Base-by-base conservation (phyloP, 2,797 vertebrate species). In the Melanotaenia nigrans region DNA sequence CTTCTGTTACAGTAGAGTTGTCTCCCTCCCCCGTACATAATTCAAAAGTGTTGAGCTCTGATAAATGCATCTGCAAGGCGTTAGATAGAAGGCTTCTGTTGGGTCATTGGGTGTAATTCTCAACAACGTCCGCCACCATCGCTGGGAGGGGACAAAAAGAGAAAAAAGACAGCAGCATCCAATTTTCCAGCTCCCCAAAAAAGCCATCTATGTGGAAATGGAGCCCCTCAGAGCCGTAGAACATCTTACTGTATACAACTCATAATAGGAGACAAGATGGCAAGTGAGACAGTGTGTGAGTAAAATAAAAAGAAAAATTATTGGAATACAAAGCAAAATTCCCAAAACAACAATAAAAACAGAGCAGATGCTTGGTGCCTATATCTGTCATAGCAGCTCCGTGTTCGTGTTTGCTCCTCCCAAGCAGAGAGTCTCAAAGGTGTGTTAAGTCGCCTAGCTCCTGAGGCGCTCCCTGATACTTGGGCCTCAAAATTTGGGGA, bases 191-290 rank as follows among this genome's bases (percentile, higher is more conserved):
- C 78, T 73, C 63, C 62, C 57, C 35, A 60, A 24, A 77, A 91
- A 92, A 88, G 71, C 82, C 69, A 91, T 90, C 85, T 85, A 85
- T 88, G 86, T 92, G 89, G 87, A 89, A 92, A 92, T 90, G 83
- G 83, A 83, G 73, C 75, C 69, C 32, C 84, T 83, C 68, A 77
- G 66, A 73, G 81, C 84, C 33, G 47, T 75, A 78, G 81, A 86
- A 84, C 78, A 85, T 89, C 82, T 81, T 61, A 78, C 76, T 70
- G 78, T 77, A 75, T 79, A 81, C 77, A 65, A 85, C 73, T 85
- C 65, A 83, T 90, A 83, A 84, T 77, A 61, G 75, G 61, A 68
- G 59, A 65, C 1, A 47, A 68, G 77, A 84, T 78, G 55, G 68
- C 55, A 75, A 56, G 59, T 40, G 58, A 77, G 40, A 65, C 56